Conservation (phyloP, 2,797 vertebrate genomes). For the Pterois miles region DNA sequence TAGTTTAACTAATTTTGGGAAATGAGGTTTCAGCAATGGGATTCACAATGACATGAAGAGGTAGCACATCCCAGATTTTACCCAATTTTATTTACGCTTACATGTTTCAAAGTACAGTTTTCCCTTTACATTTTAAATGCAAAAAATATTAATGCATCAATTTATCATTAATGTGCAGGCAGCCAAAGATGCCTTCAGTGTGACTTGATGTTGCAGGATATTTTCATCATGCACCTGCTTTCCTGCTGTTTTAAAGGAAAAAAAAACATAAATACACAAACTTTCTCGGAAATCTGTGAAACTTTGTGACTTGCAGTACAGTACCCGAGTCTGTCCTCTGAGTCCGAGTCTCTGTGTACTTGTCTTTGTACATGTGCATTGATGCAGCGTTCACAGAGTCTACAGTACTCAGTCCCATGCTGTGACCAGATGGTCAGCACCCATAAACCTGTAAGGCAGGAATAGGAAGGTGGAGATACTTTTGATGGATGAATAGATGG, state of each 20-base stretch:
- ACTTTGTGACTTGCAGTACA: background rate
- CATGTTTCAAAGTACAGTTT: background rate
- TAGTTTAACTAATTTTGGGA: background rate
- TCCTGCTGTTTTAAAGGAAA: background rate
- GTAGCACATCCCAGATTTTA: background rate
- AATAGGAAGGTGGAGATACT: background rate
- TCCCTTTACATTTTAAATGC: background rate
- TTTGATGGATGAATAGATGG: background rate
- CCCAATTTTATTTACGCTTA: no score
- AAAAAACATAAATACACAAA: background rate
- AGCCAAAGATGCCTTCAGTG: background rate
- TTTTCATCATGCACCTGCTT: conserved; percentile 8
- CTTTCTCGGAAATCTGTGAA: background rate
- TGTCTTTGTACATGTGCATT: background rate
- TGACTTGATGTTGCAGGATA: background rate
- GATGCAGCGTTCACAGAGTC: background rate
- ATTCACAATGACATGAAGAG: background rate
- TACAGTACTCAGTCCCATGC: background rate
- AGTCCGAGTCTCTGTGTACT: background rate
- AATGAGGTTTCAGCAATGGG: background rate
- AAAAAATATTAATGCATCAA: background rate
- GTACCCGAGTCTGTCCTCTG: background rate
- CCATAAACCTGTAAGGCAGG: background rate
- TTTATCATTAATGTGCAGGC: background rate
- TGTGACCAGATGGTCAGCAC: background rate